Conservation (phyloP, 92 coral and sea anemone species). For the Zoanthus solanderi region DNA sequence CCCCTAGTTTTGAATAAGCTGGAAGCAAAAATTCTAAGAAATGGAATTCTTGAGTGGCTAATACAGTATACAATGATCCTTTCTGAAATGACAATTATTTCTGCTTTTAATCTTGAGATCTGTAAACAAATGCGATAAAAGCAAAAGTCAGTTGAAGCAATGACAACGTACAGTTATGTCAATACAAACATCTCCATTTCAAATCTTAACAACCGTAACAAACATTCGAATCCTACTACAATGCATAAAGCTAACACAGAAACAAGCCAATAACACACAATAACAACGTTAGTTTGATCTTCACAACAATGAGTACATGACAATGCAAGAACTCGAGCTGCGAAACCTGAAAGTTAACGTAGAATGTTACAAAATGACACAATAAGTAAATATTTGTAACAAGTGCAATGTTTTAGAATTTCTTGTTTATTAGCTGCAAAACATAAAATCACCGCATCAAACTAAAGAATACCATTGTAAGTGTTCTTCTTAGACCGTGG, state of each 20-base stretch:
- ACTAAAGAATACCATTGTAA: background rate
- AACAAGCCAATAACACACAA: no score
- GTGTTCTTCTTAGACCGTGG: no score
- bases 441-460: background rate
- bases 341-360: no score
- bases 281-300: no score
- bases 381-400: no score
- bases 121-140: conserved; percentile 34
- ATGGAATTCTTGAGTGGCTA: background rate
- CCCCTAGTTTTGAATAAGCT: background rate
- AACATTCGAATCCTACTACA: background rate
- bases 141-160: conserved; percentile 12
- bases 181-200: background rate
- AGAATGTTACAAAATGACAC: no score
- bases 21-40: conserved; percentile 1
- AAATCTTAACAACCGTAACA: background rate
- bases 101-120: conserved; percentile 26
- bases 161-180: background rate
- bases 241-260: background rate
- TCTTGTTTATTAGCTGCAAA: no score
- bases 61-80: background rate
- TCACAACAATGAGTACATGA: no score
- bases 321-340: no score
- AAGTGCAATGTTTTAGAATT: no score
- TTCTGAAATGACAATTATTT: conserved; percentile 16